Evolutionary conservation across 2,888 invertebrate species (phyloP), one percentile per base, ranked within the genome.

Genomic region (Pollenia griseotomentosa): DNA sequence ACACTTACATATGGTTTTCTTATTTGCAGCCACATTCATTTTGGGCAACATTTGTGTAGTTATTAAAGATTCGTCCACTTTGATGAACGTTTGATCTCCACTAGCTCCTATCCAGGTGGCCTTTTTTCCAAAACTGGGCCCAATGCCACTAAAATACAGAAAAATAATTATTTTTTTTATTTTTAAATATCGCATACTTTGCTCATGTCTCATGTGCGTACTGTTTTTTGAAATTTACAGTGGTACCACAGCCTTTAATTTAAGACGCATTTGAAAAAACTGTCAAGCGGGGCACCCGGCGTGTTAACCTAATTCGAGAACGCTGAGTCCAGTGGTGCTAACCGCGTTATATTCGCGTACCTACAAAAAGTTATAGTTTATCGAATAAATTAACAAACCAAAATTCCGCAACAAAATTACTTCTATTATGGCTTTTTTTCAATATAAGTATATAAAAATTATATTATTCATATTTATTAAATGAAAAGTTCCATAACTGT

Each of bases 81-180:
- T 97, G 70, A 99, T 95, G 92, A 97, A 98, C 1, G 99, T 99
- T 93, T 98, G 97, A 94, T 99, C 99, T 0, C 98, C 98, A n/a
- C 97, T 97, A 6, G 99, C 98, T 1, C 97, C 97, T 16, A 99
- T 95, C 98, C 98, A 98, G 0, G 97, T 97, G 0, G 98, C 99
- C 90, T 97, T 95, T 89, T 98, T 96, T 0, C 98, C 97, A 94
- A 96, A 96, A 82, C 96, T 96, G 0, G 97, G 96, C 0, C 99
- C 99, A 53, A 96, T 94, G 59, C 95, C 94, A 87, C 95, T 94
- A 63, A 19, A 73, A 74, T 2, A 42, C 44, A 33, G 94, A 11
- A 92, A 89, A 92, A 89, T 44, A 2, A 40, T 44, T 19, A 42
- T 44, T 40, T 77, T 53, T 46, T 16, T 9, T 19, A 59, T 42